A percentile compares a stretch with the other conserved stretches of the same genome.
Evolutionary conservation across 2,797 vertebrate species (phyloP).

Genomic region (Xerus rutilus): DNA sequence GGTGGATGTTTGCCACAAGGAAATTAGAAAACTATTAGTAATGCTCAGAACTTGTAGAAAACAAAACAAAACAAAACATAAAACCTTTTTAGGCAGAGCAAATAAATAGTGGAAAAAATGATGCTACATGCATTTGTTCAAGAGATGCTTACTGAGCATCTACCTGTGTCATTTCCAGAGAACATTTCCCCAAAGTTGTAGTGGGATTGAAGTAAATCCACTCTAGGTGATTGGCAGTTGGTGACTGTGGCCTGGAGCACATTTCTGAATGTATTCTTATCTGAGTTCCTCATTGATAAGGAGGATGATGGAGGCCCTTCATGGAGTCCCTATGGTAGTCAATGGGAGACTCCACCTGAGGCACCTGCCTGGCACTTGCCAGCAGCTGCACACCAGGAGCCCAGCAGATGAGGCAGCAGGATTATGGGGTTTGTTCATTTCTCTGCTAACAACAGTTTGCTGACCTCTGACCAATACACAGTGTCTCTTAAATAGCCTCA

Average conservation of each 20-base stretch:
- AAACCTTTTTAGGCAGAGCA: not conserved
- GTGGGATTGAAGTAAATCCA: not conserved
- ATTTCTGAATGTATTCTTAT: not conserved
- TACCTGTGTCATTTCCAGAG: not conserved
- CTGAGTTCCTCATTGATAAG: not conserved
- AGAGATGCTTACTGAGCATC: not conserved
- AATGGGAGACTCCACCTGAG: fast-evolving
- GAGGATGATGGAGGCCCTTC: not conserved
- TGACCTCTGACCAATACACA: not conserved
- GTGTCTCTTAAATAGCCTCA: not conserved
- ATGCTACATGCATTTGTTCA: not conserved
- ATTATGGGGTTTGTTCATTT: not conserved
- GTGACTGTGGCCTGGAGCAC: not conserved
- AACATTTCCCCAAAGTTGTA: not conserved
- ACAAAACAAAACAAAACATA: not conserved
- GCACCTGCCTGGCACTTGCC: not conserved
- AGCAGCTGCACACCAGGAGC: fast-evolving
- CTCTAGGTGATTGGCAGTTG: not conserved
- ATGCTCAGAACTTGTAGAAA: not conserved
- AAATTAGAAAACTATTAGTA: constrained; percentile 60
- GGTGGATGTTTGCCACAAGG: constrained; percentile 10
- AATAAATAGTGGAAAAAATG: not conserved
- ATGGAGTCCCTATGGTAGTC: fast-evolving
- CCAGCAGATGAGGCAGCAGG: not conserved
- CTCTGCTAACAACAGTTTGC: not conserved